Conservation (phyloP, 2,888 invertebrate genomes). For the Lomographa bimaculata region DNA sequence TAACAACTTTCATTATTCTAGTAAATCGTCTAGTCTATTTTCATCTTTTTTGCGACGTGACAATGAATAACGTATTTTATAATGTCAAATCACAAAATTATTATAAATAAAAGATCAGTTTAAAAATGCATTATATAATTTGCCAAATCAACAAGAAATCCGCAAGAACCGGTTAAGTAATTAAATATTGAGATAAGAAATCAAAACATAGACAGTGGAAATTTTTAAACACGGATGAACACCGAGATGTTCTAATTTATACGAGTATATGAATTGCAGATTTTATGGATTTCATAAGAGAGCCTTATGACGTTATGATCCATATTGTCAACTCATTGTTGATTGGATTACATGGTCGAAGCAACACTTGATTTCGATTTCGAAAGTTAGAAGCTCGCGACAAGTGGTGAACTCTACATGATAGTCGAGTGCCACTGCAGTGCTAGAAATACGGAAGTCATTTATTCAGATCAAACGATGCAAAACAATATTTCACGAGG, state of each 20-base stretch:
- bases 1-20: no score
- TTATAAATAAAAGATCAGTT: no score
- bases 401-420: constrained; percentile 18
- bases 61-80: no score
- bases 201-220: constrained; percentile 6
- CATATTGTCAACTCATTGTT: constrained; percentile 28
- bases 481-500: constrained; percentile 1
- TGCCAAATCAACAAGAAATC: no score
- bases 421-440: constrained; percentile 7
- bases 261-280: constrained; percentile 24
- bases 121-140: no score
- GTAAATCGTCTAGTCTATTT: no score
- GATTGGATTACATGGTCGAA: constrained; percentile 34
- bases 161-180: no score
- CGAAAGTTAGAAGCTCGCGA: constrained; percentile 34
- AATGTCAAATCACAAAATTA: no score
- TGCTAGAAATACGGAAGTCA: not conserved
- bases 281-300: constrained; percentile 27
- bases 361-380: constrained; percentile 37
- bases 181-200: no score
- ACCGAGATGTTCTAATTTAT: no score
- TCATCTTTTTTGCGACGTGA: no score
- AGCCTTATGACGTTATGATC: constrained; percentile 12
- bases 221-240: constrained; percentile 11
- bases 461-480: constrained; percentile 7